phyloP scores from a whole-genome alignment of 2,797 vertebrate species.

The Pseudomugil gertrudae region DNA sequence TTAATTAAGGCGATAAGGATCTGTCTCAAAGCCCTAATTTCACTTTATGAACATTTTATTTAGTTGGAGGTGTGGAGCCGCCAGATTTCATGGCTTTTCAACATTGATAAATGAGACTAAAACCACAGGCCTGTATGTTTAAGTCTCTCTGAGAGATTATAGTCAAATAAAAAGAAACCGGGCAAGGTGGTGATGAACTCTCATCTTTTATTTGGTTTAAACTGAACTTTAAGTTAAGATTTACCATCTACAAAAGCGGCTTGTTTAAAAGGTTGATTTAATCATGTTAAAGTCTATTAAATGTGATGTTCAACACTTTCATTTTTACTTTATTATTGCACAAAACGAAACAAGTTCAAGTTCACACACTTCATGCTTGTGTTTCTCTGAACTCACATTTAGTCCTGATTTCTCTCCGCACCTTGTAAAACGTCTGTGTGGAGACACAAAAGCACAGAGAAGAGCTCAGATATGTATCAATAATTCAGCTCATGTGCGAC shows the following conservation, averaged over 20 bases:
- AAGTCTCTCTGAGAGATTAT: constrained; percentile 3
- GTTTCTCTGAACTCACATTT: neutral
- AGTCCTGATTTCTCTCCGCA: neutral
- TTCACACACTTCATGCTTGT: neutral
- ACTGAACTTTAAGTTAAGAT: neutral
- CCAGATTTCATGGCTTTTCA: constrained; percentile 29
- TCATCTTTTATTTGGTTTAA: neutral
- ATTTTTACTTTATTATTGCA: neutral
- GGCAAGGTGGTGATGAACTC: constrained; percentile 2
- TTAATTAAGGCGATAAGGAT: constrained; percentile 66
- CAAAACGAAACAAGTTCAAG: neutral
- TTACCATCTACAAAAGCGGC: neutral
- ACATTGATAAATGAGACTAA: constrained; percentile 30
- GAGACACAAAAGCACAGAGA: constrained; percentile 28
- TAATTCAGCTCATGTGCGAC: constrained; percentile 66
- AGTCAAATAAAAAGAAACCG: constrained; percentile 6
- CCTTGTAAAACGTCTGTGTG: neutral
- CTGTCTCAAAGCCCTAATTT: constrained; percentile 49
- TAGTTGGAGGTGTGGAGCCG: constrained; percentile 33
- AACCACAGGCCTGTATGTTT: constrained; percentile 33
- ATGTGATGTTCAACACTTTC: constrained; percentile 1
- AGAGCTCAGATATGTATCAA: constrained; percentile 63
- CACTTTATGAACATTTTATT: constrained; percentile 44
- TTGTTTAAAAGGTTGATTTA: neutral
- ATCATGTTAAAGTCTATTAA: neutral